A percentile compares a stretch with the other conserved stretches of the same genome.
Conservation (phyloP, 2,113 vertebrate genomes). For the Caretta caretta region DNA sequence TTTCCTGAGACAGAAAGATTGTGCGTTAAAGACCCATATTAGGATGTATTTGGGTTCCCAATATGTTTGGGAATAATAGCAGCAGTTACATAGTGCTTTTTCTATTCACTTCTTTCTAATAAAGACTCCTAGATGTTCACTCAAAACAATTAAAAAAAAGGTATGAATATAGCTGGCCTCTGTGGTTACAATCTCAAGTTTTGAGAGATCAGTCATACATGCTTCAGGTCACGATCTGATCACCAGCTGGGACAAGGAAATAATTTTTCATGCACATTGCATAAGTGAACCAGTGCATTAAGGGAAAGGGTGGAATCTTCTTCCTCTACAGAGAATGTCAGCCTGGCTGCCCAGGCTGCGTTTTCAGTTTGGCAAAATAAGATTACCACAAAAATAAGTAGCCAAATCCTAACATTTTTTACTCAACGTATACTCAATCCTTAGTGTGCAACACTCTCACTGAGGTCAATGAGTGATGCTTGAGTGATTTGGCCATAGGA, state of each 20-base stretch:
- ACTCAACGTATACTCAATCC: neutral
- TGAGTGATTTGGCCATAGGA: neutral
- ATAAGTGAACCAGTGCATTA: neutral
- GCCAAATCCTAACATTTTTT: neutral
- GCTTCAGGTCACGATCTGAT: neutral
- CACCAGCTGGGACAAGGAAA: neutral
- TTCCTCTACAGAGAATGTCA: neutral
- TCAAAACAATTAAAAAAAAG: rapidly evolving
- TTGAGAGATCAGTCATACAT: neutral
- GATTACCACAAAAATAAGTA: neutral
- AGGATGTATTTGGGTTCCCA: neutral
- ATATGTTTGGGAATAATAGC: neutral
- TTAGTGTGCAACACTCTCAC: neutral
- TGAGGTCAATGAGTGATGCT: neutral
- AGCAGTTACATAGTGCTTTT: neutral
- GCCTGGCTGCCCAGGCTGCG: neutral
- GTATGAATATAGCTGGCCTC: neutral
- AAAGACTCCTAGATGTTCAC: neutral
- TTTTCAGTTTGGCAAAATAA: neutral
- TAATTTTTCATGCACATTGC: neutral
- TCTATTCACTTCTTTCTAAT: neutral
- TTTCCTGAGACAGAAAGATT: neutral
- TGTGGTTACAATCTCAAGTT: neutral
- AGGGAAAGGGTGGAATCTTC: too few species aligned
- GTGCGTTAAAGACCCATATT: neutral